A percentile compares a stretch with the other conserved stretches of the same genome.
phyloP scores from a whole-genome alignment of 2,797 vertebrate species.

The Gymnopithys bicolor region DNA sequence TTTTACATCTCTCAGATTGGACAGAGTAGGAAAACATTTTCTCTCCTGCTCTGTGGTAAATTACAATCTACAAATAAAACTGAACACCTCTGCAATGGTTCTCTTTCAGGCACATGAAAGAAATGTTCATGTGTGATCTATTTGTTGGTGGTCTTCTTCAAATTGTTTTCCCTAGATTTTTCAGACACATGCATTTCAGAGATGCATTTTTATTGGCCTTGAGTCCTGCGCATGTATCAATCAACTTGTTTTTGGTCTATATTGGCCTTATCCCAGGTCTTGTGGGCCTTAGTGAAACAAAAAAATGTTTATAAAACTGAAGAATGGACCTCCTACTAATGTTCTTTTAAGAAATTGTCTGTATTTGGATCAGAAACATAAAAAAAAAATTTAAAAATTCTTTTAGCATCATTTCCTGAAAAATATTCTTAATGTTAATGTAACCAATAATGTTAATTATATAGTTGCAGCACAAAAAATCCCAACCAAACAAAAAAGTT shows the following conservation, averaged over 20 bases:
- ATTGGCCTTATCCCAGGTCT: conserved; percentile 43
- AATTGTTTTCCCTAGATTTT: not conserved
- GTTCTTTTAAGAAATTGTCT: conserved; percentile 7
- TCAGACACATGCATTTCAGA: not conserved
- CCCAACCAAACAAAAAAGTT: not conserved
- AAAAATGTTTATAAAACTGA: conserved; percentile 52
- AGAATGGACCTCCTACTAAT: conserved; percentile 30
- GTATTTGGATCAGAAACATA: not conserved
- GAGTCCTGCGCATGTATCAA: not conserved
- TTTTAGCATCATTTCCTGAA: not conserved
- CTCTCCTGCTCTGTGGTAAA: not conserved
- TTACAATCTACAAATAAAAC: not conserved
- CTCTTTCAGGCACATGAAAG: conserved; percentile 1
- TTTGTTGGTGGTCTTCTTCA: conserved; percentile 52
- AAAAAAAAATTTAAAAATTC: not conserved
- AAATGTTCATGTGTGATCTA: not conserved
- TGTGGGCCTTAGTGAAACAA: not conserved
- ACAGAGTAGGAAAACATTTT: not conserved
- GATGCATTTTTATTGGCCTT: conserved; percentile 43
- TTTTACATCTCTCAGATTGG: not conserved
- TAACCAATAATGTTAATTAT: not conserved
- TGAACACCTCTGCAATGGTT: not conserved
- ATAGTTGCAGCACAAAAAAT: not conserved
- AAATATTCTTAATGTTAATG: not conserved
- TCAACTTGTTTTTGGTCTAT: conserved; percentile 22